Percentiles rank a stretch among this genome's conserved stretches.
Conservation (phyloP, 1,140 invertebrate species). For the Hirudo medicinalis region DNA sequence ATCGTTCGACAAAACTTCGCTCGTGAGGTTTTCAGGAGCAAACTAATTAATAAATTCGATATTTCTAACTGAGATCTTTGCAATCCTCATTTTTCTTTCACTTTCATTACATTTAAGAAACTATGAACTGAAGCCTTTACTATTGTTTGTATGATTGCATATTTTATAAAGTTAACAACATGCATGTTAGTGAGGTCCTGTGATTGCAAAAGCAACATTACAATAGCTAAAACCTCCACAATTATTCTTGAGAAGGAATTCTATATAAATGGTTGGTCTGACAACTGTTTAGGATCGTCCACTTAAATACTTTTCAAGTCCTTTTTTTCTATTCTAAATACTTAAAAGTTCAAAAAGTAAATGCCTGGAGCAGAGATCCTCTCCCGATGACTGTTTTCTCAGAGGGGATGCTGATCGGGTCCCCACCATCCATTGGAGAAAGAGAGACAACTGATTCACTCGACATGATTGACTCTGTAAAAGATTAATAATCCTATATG, state of each 20-base stretch:
- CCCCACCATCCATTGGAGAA: conserved; percentile 1
- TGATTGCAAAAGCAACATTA: neutral
- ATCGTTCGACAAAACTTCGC: too few species aligned
- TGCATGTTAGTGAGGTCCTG: too few species aligned
- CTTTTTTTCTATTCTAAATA: neutral
- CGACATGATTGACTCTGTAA: neutral
- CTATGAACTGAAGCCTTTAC: too few species aligned
- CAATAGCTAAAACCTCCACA: neutral
- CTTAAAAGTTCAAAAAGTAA: neutral
- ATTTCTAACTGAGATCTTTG: too few species aligned
- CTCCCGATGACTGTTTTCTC: conserved; percentile 9
- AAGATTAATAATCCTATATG: neutral
- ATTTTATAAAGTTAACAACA: too few species aligned
- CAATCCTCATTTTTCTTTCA: too few species aligned
- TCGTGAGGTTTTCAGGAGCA: too few species aligned
- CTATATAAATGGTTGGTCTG: too few species aligned
- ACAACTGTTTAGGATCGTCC: neutral
- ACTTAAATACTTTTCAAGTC: too few species aligned
- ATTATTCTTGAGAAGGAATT: neutral
- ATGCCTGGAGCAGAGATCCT: neutral
- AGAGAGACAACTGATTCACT: neutral
- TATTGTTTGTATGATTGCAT: too few species aligned
- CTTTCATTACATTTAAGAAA: too few species aligned
- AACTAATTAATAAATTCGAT: too few species aligned
- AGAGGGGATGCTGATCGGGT: neutral